Evolutionary conservation across 1,140 invertebrate genomes (phyloP), one percentile per base, ranked within the genome.

Genomic region (Calycopis cecrops): DNA sequence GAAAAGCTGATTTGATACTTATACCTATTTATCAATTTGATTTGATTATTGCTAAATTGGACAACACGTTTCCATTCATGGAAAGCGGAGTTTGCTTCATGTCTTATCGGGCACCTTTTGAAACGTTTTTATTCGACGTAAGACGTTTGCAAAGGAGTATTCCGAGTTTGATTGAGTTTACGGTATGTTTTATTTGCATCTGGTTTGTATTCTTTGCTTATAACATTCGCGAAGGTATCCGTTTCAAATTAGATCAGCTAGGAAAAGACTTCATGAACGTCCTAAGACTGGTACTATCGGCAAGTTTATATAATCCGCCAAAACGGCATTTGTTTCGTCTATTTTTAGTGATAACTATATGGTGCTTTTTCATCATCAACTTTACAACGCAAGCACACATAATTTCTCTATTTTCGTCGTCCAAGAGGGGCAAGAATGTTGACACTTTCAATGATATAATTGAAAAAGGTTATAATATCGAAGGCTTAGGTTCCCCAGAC

Each of bases 401-500:
- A 35, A 76, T 84, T 56, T 87, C 87, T 9, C 76, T 87, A 33
- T 81, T 88, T 48, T 83, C 79, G 21, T 78, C 76, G 8, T 64
- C 73, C 12, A 85, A 77, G 35, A 71, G 77, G 56, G 81, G 78
- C 0, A 76, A 78, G 52, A 81, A 88, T 16, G 73, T 87, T 3
- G 70, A 88, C 35, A 87, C 85, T 2, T 86, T 86, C 50, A 70
- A 84, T 48, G 83, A 88, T 65, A 61, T 88, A 7, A 65, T 82
- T 47, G 71, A 78, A 54, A 85, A 72, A 12, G 76, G 72, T 6
- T 85, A 84, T 50, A 53, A 53, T 4, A 79, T 88, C 21, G 76
- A 88, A 72, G 87, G 79, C 2, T 71, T 87, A 37, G 66, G 76
- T 0, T 86, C 87, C 8, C 85, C 85, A 6, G 87, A 88, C 62